phyloP scores from a whole-genome alignment of 2,888 invertebrate species.

The Parapristionchus giblindavisi region DNA sequence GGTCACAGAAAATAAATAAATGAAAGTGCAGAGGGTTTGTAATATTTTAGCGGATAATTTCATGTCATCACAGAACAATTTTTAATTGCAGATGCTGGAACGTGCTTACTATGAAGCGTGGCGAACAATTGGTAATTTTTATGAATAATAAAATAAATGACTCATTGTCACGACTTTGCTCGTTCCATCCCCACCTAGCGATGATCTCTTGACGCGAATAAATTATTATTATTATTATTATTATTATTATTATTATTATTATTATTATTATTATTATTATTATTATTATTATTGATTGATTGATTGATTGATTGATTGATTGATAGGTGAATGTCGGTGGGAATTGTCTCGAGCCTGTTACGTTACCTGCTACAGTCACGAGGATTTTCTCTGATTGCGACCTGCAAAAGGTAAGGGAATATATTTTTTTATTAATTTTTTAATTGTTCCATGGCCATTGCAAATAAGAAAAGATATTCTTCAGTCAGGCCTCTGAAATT shows the following conservation, averaged over 20 bases:
- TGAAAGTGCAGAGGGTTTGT: too few species aligned
- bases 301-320: background rate
- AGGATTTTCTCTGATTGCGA: constrained; percentile 38
- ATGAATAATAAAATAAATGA: background rate
- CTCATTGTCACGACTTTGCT: too few species aligned
- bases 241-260: background rate
- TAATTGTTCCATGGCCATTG: background rate
- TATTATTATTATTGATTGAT: background rate
- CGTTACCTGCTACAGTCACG: constrained; percentile 31
- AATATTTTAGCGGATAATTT: too few species aligned
- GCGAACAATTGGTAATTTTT: constrained; percentile 28
- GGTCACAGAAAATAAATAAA: too few species aligned
- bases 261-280: background rate
- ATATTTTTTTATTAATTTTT: background rate
- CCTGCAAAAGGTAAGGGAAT: constrained; percentile 15
- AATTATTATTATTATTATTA: background rate
- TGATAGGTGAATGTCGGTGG: constrained; percentile 33
- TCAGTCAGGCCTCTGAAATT: too few species aligned
- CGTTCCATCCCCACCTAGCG: too few species aligned
- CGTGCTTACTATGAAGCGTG: constrained; percentile 36
- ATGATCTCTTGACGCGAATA: too few species aligned
- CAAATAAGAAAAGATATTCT: background rate
- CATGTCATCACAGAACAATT: too few species aligned
- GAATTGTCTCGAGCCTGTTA: constrained; percentile 36
- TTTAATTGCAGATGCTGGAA: constrained; percentile 33